Evolutionary conservation across 2,113 vertebrate genomes (phyloP).

Genomic region (Epinephelus moara): DNA sequence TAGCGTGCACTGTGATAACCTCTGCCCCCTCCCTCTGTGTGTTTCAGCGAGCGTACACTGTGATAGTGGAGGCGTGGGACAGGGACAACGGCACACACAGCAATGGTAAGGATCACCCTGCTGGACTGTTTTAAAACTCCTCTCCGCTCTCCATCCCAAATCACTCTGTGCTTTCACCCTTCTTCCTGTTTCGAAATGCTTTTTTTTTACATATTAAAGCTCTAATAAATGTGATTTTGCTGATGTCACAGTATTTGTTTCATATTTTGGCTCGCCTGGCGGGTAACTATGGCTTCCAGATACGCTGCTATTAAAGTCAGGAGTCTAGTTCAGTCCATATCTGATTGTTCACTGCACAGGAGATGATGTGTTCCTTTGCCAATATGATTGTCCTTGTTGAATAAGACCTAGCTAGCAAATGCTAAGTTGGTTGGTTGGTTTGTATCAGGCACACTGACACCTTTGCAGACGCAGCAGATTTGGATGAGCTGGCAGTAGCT

Average conservation of each 20-base stretch:
- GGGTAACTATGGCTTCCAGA: not conserved
- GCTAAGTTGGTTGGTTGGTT: no score
- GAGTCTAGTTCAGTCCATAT: not conserved
- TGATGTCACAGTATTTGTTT: not conserved
- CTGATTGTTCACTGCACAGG: not conserved
- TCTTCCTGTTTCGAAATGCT: not conserved
- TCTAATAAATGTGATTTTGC: not conserved
- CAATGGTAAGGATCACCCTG: slow-evolving; percentile 85
- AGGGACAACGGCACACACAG: slow-evolving; percentile 91
- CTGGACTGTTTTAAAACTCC: not conserved
- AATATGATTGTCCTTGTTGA: no score
- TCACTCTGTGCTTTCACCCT: not conserved
- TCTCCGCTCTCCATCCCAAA: not conserved
- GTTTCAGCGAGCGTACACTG: slow-evolving; percentile 91
- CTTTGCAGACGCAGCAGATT: no score
- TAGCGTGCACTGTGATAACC: slow-evolving; percentile 54
- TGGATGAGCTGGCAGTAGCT: no score
- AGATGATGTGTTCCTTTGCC: no score
- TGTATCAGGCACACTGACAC: no score
- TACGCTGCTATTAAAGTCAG: not conserved
- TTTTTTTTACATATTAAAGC: not conserved
- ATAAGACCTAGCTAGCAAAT: no score
- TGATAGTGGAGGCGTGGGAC: slow-evolving; percentile 96
- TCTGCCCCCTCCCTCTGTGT: slow-evolving; percentile 53
- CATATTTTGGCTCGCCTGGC: not conserved